Conservation (phyloP, 2,797 vertebrate genomes). For the Coccyzus lansbergi region DNA sequence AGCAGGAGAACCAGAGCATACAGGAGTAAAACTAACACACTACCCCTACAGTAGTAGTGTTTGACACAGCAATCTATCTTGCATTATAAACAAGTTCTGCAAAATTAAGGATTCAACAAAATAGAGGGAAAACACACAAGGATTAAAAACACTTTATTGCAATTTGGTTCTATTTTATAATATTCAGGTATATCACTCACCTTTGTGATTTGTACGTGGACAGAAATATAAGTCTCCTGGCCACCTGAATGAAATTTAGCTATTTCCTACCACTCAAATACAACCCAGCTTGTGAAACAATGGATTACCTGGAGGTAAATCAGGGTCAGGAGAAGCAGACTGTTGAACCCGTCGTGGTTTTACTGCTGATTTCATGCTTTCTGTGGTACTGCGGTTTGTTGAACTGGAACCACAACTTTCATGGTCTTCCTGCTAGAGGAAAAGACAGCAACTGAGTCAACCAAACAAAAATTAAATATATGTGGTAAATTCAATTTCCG, state of each 20-base stretch:
- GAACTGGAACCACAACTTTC: constrained; percentile 95
- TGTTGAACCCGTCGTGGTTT: no score
- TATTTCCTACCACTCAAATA: neutral
- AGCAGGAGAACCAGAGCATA: neutral
- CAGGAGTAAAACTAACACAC: neutral
- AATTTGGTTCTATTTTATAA: neutral
- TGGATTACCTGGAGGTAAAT: constrained; percentile 93
- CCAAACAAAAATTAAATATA: neutral
- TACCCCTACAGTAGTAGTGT: neutral
- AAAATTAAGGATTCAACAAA: neutral
- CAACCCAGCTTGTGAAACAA: neutral
- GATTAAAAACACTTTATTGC: neutral
- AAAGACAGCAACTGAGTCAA: constrained; percentile 8
- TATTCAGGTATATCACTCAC: neutral
- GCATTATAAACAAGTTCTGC: neutral
- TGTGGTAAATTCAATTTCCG: constrained; percentile 56
- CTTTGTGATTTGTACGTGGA: neutral
- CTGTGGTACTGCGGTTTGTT: constrained; percentile 89
- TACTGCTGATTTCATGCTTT: no score
- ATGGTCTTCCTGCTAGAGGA: constrained; percentile 86
- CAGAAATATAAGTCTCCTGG: neutral
- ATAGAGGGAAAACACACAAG: neutral
- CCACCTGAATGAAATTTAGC: neutral
- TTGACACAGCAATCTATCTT: neutral
- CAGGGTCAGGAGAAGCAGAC: constrained; percentile 89